Evolutionary conservation across 2,888 invertebrate species (phyloP).

Genomic region (Drosophila mayaguana): DNA sequence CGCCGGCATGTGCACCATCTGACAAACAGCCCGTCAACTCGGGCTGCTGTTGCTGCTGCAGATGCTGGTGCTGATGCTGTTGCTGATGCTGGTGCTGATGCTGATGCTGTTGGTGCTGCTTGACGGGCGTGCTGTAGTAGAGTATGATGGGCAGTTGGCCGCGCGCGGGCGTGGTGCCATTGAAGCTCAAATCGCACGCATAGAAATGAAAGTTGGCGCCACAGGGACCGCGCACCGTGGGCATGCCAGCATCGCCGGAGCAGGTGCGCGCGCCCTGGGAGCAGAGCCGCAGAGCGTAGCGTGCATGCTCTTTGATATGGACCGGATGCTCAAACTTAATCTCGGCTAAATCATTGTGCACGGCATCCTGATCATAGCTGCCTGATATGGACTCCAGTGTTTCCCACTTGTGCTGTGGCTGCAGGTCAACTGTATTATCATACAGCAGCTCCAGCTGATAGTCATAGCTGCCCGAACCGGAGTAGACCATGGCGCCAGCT

Average conservation of each 20-base stretch:
- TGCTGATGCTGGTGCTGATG: slow-evolving; percentile 32
- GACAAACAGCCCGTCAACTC: slow-evolving; percentile 13
- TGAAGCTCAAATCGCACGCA: slow-evolving; percentile 96
- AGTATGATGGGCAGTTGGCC: slow-evolving; percentile 97
- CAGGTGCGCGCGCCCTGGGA: slow-evolving; percentile 96
- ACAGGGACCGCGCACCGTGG: slow-evolving; percentile 95
- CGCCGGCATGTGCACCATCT: slow-evolving; percentile 17
- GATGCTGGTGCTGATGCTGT: slow-evolving; percentile 14
- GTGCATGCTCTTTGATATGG: slow-evolving; percentile 93
- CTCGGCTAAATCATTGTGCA: slow-evolving; percentile 94
- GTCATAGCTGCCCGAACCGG: slow-evolving; percentile 94
- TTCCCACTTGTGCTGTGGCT: slow-evolving; percentile 91
- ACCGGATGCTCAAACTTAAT: slow-evolving; percentile 96
- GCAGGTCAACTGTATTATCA: slow-evolving; percentile 87
- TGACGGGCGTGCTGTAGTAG: slow-evolving; percentile 87
- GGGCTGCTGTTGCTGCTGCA: slow-evolving; percentile 4
- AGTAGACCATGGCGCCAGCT: slow-evolving; percentile 95
- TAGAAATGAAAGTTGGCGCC: slow-evolving; percentile 96
- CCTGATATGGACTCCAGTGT: slow-evolving; percentile 94
- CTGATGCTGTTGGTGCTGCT: slow-evolving; percentile 71
- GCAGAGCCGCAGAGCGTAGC: slow-evolving; percentile 94
- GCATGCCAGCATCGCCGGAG: slow-evolving; percentile 96
- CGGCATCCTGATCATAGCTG: slow-evolving; percentile 93
- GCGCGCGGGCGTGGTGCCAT: slow-evolving; percentile 97
- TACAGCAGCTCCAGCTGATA: slow-evolving; percentile 96